Conservation (phyloP, 1,140 invertebrate genomes). For the Lordiphosa mommai region DNA sequence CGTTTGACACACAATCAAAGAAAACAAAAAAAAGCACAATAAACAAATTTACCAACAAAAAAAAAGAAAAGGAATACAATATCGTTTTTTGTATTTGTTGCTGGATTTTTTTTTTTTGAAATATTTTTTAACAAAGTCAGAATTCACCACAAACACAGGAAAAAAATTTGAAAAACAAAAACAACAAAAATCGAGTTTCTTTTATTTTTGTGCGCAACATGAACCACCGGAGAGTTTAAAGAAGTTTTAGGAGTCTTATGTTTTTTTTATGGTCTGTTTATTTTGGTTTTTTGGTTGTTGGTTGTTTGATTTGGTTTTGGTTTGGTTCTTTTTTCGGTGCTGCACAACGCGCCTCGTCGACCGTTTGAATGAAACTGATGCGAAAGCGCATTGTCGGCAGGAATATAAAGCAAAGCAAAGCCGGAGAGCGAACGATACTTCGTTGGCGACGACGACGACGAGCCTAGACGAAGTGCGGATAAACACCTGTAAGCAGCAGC, state of each 20-base stretch:
- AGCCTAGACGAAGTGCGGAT: conserved; percentile 10
- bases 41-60: conserved; percentile 13
- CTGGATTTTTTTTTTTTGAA: neutral
- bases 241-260: neutral
- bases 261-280: conserved; percentile 1
- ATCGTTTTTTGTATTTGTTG: neutral
- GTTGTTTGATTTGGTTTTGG: neutral
- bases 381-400: conserved; percentile 35
- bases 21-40: conserved; percentile 14
- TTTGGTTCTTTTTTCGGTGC: conserved; percentile 8
- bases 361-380: conserved; percentile 64
- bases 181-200: too few relatives aligned
- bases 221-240: neutral
- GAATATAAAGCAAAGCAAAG: conserved; percentile 50
- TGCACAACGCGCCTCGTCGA: conserved; percentile 55
- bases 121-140: neutral
- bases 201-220: too few relatives aligned
- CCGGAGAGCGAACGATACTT: conserved; percentile 5
- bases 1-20: conserved; percentile 33
- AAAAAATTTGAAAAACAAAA: neutral
- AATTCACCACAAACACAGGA: neutral
- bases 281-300: neutral
- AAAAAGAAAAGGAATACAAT: conserved; percentile 3
- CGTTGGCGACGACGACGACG: too few relatives aligned
- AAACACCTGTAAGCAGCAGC: conserved; percentile 68